These are phyloP conservation scores for Batillaria attramentaria DNA, from an alignment of 1,140 invertebrate genomes.

Conservation along the genomic window DNA sequence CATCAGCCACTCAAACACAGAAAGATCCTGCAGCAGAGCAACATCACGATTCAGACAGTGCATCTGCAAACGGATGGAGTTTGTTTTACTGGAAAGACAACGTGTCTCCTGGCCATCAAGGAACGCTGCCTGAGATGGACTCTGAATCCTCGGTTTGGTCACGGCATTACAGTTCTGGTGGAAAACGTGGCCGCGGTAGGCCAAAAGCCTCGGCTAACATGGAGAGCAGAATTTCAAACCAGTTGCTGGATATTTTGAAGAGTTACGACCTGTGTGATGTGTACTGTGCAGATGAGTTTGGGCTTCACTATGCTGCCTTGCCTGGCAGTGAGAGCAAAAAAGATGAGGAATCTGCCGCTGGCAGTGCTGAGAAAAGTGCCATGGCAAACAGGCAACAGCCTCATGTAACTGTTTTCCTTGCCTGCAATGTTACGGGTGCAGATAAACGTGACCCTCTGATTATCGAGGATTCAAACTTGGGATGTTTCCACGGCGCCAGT, in stretches of 20 bases:
- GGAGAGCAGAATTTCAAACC: conserved; percentile 28
- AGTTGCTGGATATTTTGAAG: conserved; percentile 27
- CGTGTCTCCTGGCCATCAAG: not conserved
- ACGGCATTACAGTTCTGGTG: conserved; percentile 5
- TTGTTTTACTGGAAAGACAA: conserved; percentile 14
- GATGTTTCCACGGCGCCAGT: not conserved
- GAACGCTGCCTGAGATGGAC: not conserved
- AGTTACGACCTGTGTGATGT: conserved; percentile 29
- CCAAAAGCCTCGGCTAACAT: conserved; percentile 14
- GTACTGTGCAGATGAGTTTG: conserved; percentile 24
- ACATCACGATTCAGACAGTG: not conserved
- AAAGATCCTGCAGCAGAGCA: too few species aligned
- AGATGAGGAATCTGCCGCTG: not conserved
- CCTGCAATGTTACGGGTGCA: conserved; percentile 23
- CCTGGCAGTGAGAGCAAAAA: not conserved
- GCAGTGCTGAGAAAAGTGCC: not conserved
- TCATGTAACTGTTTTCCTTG: conserved; percentile 23
- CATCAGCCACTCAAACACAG: too few species aligned
- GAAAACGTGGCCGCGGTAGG: not conserved
- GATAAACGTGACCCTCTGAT: conserved; percentile 11
- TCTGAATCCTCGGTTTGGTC: conserved; percentile 9
- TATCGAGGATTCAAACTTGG: conserved; percentile 5
- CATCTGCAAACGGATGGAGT: conserved; percentile 5
- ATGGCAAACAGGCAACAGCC: not conserved
- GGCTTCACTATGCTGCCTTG: conserved; percentile 20